Conservation (phyloP, 2,888 invertebrate genomes). For the Trileptium ribeirensis region DNA sequence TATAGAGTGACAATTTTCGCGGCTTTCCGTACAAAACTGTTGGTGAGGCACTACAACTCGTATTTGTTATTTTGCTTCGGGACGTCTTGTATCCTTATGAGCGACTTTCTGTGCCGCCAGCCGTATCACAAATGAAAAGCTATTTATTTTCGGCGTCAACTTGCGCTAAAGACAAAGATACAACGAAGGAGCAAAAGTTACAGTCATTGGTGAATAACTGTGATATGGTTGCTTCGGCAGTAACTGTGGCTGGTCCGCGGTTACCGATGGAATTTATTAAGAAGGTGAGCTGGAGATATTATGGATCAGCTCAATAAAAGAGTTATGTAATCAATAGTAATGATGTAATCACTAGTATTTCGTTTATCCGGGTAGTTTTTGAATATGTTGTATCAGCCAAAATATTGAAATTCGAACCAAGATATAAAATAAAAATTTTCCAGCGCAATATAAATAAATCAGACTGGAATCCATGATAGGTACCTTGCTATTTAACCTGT, state of each 20-base stretch:
- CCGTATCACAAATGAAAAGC: background rate
- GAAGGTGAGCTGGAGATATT: background rate
- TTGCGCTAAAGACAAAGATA: background rate
- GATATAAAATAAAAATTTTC: no score
- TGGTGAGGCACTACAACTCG: constrained; percentile 85
- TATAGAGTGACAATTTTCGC: constrained; percentile 57
- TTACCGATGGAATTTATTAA: background rate
- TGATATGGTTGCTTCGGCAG: background rate
- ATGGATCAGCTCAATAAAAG: no score
- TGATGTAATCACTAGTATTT: no score
- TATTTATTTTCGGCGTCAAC: background rate
- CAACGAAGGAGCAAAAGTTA: background rate
- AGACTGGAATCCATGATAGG: no score
- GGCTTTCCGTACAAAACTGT: constrained; percentile 87
- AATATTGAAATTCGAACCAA: no score
- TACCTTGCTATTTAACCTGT: no score
- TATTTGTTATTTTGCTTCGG: constrained; percentile 79
- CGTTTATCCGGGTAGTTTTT: no score
- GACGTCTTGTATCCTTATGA: constrained; percentile 68
- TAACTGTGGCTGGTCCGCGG: background rate
- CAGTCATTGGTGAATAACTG: background rate
- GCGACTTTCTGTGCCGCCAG: background rate
- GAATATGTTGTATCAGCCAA: no score
- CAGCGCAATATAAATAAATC: no score
- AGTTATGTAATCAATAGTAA: no score